These are phyloP conservation scores for Luscinia megarhynchos DNA, from an alignment of 2,797 vertebrate species.

Conservation along the genomic window DNA sequence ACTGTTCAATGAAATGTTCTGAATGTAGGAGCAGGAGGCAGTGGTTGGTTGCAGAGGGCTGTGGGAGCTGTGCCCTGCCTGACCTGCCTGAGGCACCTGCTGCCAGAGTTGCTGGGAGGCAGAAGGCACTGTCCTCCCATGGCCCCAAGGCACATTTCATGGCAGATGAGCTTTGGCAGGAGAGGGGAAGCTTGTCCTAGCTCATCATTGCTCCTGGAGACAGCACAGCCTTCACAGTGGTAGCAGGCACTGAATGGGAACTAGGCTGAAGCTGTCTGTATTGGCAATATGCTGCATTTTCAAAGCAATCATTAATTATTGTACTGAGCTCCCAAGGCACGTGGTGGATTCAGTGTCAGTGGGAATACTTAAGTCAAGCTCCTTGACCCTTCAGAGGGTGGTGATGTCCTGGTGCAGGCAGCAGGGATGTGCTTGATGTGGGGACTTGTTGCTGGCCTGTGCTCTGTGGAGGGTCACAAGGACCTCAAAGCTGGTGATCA, in stretches of 20 bases:
- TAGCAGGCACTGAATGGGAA: not conserved
- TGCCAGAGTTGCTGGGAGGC: not conserved
- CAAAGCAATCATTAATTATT: not conserved
- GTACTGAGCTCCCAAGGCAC: not conserved
- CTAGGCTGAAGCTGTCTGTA: not conserved
- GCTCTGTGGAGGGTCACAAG: not conserved
- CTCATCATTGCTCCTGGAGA: not conserved
- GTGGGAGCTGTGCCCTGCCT: not conserved
- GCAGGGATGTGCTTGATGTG: not conserved
- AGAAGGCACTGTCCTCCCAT: not conserved
- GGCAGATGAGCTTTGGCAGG: not conserved
- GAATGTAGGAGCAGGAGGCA: not conserved
- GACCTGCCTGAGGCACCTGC: not conserved
- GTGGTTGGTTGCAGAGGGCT: not conserved
- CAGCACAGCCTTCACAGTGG: not conserved
- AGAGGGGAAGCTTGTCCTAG: not conserved
- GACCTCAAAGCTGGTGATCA: not conserved
- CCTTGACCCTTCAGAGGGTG: not conserved
- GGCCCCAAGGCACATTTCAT: not conserved
- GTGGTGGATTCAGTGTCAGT: not conserved
- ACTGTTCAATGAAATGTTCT: not conserved
- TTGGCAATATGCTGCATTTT: not conserved
- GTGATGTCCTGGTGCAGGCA: not conserved
- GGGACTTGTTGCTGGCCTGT: not conserved
- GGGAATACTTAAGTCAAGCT: not conserved